A percentile compares a stretch with the other conserved stretches of the same genome.
phyloP scores from a whole-genome alignment of 2,888 invertebrate species.

The Drosophila mulleri region DNA sequence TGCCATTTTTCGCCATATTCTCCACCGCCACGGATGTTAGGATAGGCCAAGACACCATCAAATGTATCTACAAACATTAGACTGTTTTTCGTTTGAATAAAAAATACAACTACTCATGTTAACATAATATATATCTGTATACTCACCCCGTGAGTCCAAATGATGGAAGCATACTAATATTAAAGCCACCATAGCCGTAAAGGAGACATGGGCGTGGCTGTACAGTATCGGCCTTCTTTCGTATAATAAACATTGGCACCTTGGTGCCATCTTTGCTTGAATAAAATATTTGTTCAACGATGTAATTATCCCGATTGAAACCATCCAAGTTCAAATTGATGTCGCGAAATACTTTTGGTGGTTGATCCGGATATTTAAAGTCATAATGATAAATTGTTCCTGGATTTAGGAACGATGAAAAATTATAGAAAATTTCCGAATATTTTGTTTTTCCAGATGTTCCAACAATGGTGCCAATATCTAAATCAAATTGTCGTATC shows the following conservation, averaged over 20 bases:
- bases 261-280: constrained; percentile 96
- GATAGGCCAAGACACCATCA: constrained; percentile 94
- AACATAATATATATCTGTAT: background rate
- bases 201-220: constrained; percentile 91
- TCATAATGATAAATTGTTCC: constrained; percentile 93
- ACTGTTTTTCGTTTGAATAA: constrained; percentile 20
- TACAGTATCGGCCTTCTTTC: constrained; percentile 87
- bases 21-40: constrained; percentile 98
- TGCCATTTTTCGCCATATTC: constrained; percentile 99
- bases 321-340: constrained; percentile 92
- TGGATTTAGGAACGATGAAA: constrained; percentile 97
- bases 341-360: constrained; percentile 91
- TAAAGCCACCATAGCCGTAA: constrained; percentile 99
- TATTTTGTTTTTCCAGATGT: constrained; percentile 94
- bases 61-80: constrained; percentile 95
- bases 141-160: constrained; percentile 92
- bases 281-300: constrained; percentile 96
- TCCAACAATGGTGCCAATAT: constrained; percentile 94
- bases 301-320: constrained; percentile 91
- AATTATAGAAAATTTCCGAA: constrained; percentile 96
- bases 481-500: constrained; percentile 91
- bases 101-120: background rate
- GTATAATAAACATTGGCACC: constrained; percentile 97
- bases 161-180: constrained; percentile 94
- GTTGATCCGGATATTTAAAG: constrained; percentile 88